Conservation (phyloP, 2,797 vertebrate genomes). For the Mallotus villosus region DNA sequence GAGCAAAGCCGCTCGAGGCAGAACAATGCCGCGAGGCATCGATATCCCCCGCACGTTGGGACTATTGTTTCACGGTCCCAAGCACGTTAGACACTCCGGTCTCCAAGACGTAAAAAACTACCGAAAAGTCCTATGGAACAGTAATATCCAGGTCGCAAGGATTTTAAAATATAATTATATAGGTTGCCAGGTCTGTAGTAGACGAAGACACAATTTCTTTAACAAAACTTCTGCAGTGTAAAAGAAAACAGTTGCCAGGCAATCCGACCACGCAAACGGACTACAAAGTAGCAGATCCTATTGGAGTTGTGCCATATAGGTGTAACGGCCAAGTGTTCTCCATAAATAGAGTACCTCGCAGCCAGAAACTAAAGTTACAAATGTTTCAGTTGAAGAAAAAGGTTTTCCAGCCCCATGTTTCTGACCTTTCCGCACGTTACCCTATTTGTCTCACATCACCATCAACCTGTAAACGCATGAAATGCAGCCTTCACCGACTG, state of each 20-base stretch:
- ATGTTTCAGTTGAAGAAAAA: neutral
- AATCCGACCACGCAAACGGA: conserved; percentile 4
- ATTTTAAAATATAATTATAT: too few species aligned
- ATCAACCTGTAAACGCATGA: neutral
- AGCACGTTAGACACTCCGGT: neutral
- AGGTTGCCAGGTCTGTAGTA: neutral
- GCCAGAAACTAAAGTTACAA: neutral
- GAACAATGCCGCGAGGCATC: conserved; percentile 16
- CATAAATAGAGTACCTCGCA: neutral
- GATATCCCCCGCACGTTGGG: neutral
- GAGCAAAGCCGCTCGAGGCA: neutral
- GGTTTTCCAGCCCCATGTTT: neutral
- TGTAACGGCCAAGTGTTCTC: neutral
- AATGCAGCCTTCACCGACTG: neutral
- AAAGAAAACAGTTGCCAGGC: neutral
- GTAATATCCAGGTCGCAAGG: neutral
- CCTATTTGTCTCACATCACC: neutral
- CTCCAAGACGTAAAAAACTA: neutral
- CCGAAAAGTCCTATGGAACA: neutral
- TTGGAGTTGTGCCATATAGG: neutral
- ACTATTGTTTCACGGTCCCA: conserved; percentile 4
- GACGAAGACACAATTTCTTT: neutral
- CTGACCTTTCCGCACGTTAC: neutral
- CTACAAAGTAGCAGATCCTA: neutral
- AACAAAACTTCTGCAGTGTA: neutral